Evolutionary conservation across 2,797 vertebrate species (phyloP), one percentile per base, ranked within the genome.

Genomic region (Champsocephalus gunnari): DNA sequence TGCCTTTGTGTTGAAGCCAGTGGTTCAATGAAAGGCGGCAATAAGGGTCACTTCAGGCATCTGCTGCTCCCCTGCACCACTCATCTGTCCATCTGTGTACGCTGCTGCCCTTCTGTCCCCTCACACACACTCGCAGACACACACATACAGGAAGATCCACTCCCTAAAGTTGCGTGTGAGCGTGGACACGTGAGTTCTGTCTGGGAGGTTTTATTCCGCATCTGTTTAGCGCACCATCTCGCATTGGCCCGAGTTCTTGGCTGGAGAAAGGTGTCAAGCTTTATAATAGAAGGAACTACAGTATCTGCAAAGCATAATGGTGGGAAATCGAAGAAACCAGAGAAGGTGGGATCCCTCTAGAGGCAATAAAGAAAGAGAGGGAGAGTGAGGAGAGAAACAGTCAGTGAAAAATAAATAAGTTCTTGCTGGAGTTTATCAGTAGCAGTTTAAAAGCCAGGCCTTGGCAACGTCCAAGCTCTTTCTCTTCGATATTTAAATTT

Each of bases 1-100:
- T 83, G 88, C 83, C 87, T 94, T 93, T 94, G 92, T 94, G 82
- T 85, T 17, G 73, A 69, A 83, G 86, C 83, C 85, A 86, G 90
- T 79, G 82, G 92, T 90, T 94, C 81, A 93, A 92, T 92, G 84
- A 83, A 84, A 88, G 83, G 84, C 75, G 80, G 88, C 85, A 79
- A 73, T 77, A 83, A 82, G 90, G 93, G 91, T 94, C 93, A 94
- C 87, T 84, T 83, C 79, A 91, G 92, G 93, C 95, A 95, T 94
- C 92, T 95, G 94, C 89, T 91, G 73, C 83, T 80, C 88, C 86
- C 88, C 80, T 78, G 80, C 88, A 91, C 87, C 79, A 80, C 87
- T 88, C 90, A 88, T 83, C 85, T 78, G 81, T 89, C 93, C 95
- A 94, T 95, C 94, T 95, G 93, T 93, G 91, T 86, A 53, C 24